Percentiles rank a stretch among this genome's conserved stretches.
These are phyloP conservation scores for Theodoxus fluviatilis DNA, from an alignment of 2,888 invertebrate species.

Conservation along the genomic window DNA sequence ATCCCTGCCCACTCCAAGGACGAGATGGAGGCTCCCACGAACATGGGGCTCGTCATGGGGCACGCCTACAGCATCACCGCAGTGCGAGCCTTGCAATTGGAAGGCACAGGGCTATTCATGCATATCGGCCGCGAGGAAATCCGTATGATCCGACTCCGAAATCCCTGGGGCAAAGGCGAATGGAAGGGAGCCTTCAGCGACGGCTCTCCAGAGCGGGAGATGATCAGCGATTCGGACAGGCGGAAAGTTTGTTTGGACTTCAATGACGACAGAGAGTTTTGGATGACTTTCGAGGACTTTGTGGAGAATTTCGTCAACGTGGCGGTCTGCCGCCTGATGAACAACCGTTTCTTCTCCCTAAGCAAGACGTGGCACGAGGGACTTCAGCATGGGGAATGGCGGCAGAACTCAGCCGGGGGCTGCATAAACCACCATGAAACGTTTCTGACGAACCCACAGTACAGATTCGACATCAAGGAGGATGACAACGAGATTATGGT, in stretches of 20 bases:
- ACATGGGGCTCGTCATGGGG: slow-evolving; percentile 70
- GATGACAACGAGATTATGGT: slow-evolving; percentile 67
- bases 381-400: slow-evolving; percentile 68
- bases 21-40: slow-evolving; percentile 69
- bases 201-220: slow-evolving; percentile 69
- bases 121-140: slow-evolving; percentile 67
- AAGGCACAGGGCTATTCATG: slow-evolving; percentile 61
- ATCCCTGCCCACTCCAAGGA: slow-evolving; percentile 68
- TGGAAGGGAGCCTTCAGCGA: slow-evolving; percentile 72
- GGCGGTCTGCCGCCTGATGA: slow-evolving; percentile 71
- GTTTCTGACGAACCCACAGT: slow-evolving; percentile 72
- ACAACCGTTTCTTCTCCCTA: slow-evolving; percentile 69
- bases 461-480: slow-evolving; percentile 65
- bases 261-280: slow-evolving; percentile 73
- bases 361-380: slow-evolving; percentile 69
- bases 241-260: slow-evolving; percentile 70
- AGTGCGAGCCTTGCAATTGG: slow-evolving; percentile 66
- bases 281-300: slow-evolving; percentile 73
- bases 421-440: slow-evolving; percentile 70
- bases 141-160: slow-evolving; percentile 70
- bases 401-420: slow-evolving; percentile 68
- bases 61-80: slow-evolving; percentile 73
- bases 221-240: slow-evolving; percentile 68
- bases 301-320: slow-evolving; percentile 68
- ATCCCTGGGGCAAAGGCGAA: slow-evolving; percentile 72